Base-by-base conservation (phyloP, 2,888 invertebrate genomes). In the Aspidiotus rigidus region DNA sequence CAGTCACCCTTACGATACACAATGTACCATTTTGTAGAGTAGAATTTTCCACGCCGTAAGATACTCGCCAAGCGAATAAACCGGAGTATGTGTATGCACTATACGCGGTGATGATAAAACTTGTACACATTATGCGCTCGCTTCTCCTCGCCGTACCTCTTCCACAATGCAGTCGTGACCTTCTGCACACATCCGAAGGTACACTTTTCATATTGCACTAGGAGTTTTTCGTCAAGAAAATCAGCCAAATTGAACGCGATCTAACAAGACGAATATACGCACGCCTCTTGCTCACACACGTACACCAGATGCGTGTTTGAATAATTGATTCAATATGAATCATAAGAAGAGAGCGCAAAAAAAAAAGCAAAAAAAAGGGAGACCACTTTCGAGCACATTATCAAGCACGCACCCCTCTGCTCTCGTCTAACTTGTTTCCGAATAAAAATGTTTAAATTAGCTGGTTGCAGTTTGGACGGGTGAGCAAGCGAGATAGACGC, bases 301-400 rank as follows among this genome's bases (percentile, higher is more conserved):
- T 66, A 66, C 66, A 72, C 72, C 73, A 73, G 73, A 73, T 73
- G 73, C 70, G 73, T 71, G 71, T 69, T 70, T 73, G 73, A 73
- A 73, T 73, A 73, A 73, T 73, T 73, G 73, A 73, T 73, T 71
- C 71, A 62, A 64, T 66, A 70, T 73, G 73, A 73, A 71, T 73
- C 73, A 73, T 72, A 61, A 61, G 57, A 66, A 66, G 56, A 28
- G 28, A 28, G 28, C 28, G 28, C 10, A 55, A n/a, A 55, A 55
- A 55, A 55, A n/a, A 55, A 13, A 55, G n/a, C 6, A 55, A 55
- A 55, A n/a, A 53, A n/a, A 9, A 28, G 64, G 66, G 66, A 57
- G 66, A 41, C 57, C 59, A 57, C 57, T 41, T 57, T 57, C 9
- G 49, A 63, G 63, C 53, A 53, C 63, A 53, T 63, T 49, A 49